phyloP scores from a whole-genome alignment of 1,140 invertebrate genomes.

The Sitodiplosis mosellana region DNA sequence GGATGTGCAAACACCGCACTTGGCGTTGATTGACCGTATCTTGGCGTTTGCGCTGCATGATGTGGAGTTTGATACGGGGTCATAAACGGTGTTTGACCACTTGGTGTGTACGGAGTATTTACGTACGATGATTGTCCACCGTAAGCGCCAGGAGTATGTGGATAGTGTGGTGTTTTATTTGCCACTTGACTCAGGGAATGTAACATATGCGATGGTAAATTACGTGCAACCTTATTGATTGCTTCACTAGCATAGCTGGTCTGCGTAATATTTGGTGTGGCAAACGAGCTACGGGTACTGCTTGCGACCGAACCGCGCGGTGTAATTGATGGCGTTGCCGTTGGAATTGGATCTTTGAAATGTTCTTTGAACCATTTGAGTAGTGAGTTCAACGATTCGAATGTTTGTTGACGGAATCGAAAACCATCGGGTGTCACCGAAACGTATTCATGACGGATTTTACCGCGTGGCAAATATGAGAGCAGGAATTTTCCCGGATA shows the following conservation, averaged over 20 bases:
- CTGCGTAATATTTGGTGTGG: slow-evolving; percentile 36
- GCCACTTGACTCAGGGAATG: slow-evolving; percentile 50
- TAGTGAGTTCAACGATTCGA: slow-evolving; percentile 63
- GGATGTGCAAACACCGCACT: slow-evolving; percentile 39
- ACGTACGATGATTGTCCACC: slow-evolving; percentile 28
- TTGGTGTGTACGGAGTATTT: slow-evolving; percentile 66
- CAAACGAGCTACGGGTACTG: slow-evolving; percentile 43
- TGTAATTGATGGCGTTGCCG: slow-evolving; percentile 47
- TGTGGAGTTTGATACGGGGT: slow-evolving; percentile 67
- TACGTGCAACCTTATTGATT: slow-evolving; percentile 53
- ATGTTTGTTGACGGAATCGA: slow-evolving; percentile 72
- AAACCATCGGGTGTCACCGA: slow-evolving; percentile 85
- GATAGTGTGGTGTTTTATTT: slow-evolving; percentile 46
- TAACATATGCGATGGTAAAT: slow-evolving; percentile 50
- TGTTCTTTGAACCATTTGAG: slow-evolving; percentile 98
- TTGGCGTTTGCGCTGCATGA: slow-evolving; percentile 34
- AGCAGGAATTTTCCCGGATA: slow-evolving; percentile 91
- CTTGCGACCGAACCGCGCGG: slow-evolving; percentile 35
- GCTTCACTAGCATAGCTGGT: slow-evolving; percentile 28
- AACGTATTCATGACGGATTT: slow-evolving; percentile 78
- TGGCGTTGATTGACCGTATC: slow-evolving; percentile 38
- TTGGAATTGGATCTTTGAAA: slow-evolving; percentile 76
- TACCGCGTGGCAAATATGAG: slow-evolving; percentile 75
- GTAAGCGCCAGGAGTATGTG: slow-evolving; percentile 38
- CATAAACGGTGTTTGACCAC: slow-evolving; percentile 79